Evolutionary conservation across 2,888 invertebrate species (phyloP), one percentile per base, ranked within the genome.

Genomic region (Dichetophora obliterata): DNA sequence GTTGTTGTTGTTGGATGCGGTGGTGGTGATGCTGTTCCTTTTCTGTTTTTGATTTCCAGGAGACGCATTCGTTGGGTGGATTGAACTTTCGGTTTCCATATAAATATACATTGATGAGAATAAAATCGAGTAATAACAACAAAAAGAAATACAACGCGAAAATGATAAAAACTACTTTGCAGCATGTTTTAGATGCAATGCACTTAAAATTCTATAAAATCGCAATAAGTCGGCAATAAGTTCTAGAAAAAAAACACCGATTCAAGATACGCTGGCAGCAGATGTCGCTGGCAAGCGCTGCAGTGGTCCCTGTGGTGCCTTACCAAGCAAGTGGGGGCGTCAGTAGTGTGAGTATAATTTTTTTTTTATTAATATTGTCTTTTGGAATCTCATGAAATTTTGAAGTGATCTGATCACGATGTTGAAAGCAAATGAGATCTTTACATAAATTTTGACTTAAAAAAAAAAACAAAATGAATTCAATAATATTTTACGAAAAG

Each of bases 41-140:
- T 52, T 74, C 14, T 43, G 65, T 57, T 22, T 74, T 22, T 43
- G 66, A 66, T 74, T 74, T 74, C 74, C 74, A 74, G 74, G 74
- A 74, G 74, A 74, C 57, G 72, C 75, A 57, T 66, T 77, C 75
- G 59, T 72, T 59, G 78, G 75, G 80, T 75, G 76, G 78, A 80
- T 77, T 80, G 80, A 78, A 78, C 78, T 80, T 75, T 80, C 75
- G 71, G 76, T 75, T 80, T 77, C 77, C 77, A 74, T 78, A 78
- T 76, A 80, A 81, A 79, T 78, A 74, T 77, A 76, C 77, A 78
- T 79, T 77, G 75, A 75, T 54, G 73, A 34, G 59, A 61, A 77
- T 37, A 24, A 66, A 69, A 27, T 75, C 57, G 48, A 54, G 63
- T 19, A 16, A 19, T 14, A 54, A 34, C 59, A 61, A 63, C 27